These are phyloP conservation scores for Otolemur garnettii DNA, from an alignment of 2,113 vertebrate species.

Conservation along the genomic window DNA sequence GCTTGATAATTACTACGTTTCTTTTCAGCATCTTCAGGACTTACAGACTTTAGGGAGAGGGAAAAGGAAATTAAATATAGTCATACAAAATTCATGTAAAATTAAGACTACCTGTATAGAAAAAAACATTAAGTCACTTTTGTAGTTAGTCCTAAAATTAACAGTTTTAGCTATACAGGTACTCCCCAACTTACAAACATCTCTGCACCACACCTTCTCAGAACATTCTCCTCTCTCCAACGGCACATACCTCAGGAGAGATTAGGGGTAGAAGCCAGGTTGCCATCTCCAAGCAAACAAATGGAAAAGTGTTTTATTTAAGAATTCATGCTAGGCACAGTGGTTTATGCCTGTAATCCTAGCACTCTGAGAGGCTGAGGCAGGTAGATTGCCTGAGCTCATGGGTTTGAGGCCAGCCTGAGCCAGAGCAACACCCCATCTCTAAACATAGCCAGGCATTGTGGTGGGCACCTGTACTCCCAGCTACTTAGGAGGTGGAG, in stretches of 20 bases:
- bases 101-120: neutral
- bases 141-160: neutral
- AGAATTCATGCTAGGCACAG: too few relatives aligned
- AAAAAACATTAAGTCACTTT: constrained; percentile 26
- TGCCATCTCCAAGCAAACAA: neutral
- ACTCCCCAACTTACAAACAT: neutral
- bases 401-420: too few relatives aligned
- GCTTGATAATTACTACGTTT: constrained; percentile 92
- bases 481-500: too few relatives aligned
- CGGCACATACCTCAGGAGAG: neutral
- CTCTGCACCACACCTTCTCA: neutral
- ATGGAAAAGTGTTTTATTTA: neutral
- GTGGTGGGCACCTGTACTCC: too few relatives aligned
- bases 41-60: constrained; percentile 85
- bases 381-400: too few relatives aligned
- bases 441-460: too few relatives aligned
- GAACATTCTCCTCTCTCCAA: neutral
- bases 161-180: neutral
- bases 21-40: constrained; percentile 96
- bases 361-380: too few relatives aligned
- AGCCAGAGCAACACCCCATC: too few relatives aligned
- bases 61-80: neutral
- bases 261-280: neutral
- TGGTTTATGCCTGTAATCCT: too few relatives aligned
- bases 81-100: constrained; percentile 43